These are phyloP conservation scores for Periplaneta americana DNA, from an alignment of 1,140 invertebrate species.

Conservation along the genomic window DNA sequence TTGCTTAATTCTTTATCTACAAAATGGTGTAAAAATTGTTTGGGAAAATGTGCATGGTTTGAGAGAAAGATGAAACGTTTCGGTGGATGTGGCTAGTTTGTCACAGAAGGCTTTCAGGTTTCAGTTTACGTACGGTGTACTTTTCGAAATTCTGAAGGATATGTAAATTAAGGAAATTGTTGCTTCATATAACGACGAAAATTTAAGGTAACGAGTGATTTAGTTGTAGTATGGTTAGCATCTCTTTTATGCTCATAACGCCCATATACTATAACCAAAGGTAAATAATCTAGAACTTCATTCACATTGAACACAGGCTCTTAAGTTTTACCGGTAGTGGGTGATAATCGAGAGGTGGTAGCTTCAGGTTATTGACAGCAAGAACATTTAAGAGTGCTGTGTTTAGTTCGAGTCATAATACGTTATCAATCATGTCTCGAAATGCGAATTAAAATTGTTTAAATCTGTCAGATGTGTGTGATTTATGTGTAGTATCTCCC, in stretches of 20 bases:
- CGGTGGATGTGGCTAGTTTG: slow-evolving; percentile 19
- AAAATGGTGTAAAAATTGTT: not conserved
- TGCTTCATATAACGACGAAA: not conserved
- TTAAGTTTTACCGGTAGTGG: not conserved
- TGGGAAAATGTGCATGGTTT: not conserved
- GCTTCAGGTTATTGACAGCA: slow-evolving; percentile 2
- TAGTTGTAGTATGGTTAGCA: not conserved
- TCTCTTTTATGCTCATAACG: not conserved
- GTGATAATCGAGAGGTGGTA: not conserved
- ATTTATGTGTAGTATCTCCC: not conserved
- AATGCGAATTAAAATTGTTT: not conserved
- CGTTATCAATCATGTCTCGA: not conserved
- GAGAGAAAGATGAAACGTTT: not conserved
- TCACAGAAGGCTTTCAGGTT: slow-evolving; percentile 3
- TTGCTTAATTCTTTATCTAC: not conserved
- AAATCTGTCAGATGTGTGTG: not conserved
- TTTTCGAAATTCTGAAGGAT: not conserved
- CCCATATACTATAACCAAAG: not conserved
- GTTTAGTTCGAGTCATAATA: not conserved
- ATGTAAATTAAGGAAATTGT: not conserved
- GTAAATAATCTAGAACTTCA: not conserved
- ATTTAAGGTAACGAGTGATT: not conserved
- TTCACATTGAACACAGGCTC: not conserved
- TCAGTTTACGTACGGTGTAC: not conserved
- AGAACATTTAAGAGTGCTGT: not conserved